A percentile compares a stretch with the other conserved stretches of the same genome.
Conservation (phyloP, 2,888 invertebrate genomes). For the Napeogenes sylphis region DNA sequence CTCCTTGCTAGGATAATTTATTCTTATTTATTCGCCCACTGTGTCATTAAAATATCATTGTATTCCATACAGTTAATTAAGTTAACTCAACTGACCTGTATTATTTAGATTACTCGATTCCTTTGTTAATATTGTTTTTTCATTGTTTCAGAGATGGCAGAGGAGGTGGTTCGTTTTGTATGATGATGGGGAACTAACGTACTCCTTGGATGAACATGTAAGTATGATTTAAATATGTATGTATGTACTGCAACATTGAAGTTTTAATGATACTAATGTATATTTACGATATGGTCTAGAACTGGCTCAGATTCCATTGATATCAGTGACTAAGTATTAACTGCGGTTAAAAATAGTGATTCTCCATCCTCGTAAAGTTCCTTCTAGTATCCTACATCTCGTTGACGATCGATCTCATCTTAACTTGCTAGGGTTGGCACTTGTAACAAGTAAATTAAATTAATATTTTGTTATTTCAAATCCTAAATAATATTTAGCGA, state of each 20-base stretch:
- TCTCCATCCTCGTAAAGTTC: conserved; percentile 22
- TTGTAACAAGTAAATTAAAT: neutral
- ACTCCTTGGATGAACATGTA: conserved; percentile 98
- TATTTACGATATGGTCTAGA: neutral
- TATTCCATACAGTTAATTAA: no score
- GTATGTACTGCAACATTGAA: neutral
- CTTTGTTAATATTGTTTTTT: neutral
- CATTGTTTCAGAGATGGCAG: conserved; percentile 95
- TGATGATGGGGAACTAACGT: conserved; percentile 98
- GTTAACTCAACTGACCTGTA: no score
- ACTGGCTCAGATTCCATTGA: conserved; percentile 2
- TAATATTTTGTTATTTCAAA: neutral
- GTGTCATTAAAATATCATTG: neutral
- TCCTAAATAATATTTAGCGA: no score
- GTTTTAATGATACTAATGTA: neutral
- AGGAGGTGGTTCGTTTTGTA: conserved; percentile 98
- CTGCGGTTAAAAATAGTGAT: conserved; percentile 18
- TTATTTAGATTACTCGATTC: no score
- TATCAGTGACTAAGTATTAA: neutral
- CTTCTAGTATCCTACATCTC: conserved; percentile 21
- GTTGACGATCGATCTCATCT: conserved; percentile 28
- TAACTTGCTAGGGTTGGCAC: conserved; percentile 26
- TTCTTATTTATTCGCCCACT: conserved; percentile 36
- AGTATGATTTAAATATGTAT: conserved; percentile 68
- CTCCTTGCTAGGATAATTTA: conserved; percentile 52